Conservation (phyloP, 2,888 invertebrate genomes). For the Eudasyphora cyanicolor region DNA sequence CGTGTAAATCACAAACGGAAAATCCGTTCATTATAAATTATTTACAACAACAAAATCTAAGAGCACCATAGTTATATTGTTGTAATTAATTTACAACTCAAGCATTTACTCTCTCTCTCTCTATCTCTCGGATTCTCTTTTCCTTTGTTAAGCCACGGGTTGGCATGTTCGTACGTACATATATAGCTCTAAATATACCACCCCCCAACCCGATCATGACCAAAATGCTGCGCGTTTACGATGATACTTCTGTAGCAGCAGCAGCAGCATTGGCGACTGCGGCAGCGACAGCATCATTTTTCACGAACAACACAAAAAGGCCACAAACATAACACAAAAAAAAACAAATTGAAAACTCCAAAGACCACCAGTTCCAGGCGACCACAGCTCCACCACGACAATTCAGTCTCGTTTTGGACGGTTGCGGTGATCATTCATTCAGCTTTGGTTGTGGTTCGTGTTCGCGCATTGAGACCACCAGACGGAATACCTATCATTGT, state of each 20-base stretch:
- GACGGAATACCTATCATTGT: constrained; percentile 14
- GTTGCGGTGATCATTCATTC: constrained; percentile 61
- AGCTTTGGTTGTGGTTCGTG: constrained; percentile 37
- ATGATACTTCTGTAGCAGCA: background rate
- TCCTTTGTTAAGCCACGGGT: background rate
- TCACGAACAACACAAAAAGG: constrained; percentile 44
- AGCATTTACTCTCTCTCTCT: background rate
- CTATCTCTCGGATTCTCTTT: background rate
- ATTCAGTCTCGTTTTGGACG: constrained; percentile 64
- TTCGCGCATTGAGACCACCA: constrained; percentile 22
- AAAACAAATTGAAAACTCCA: too few species aligned
- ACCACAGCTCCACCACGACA: too few species aligned
- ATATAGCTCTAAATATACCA: background rate
- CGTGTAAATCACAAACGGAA: too few species aligned
- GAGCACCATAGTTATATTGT: background rate
- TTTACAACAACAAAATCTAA: too few species aligned
- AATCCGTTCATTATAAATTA: too few species aligned
- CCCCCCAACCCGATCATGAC: too few species aligned
- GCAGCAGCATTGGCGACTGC: background rate
- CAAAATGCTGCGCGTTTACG: background rate
- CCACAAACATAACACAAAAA: constrained; percentile 45
- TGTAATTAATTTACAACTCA: background rate
- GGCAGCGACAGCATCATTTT: constrained; percentile 55
- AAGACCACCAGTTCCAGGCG: too few species aligned
- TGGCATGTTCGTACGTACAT: background rate